These are phyloP conservation scores for Antigone vipio DNA, from an alignment of 2,113 vertebrate species.

Conservation along the genomic window DNA sequence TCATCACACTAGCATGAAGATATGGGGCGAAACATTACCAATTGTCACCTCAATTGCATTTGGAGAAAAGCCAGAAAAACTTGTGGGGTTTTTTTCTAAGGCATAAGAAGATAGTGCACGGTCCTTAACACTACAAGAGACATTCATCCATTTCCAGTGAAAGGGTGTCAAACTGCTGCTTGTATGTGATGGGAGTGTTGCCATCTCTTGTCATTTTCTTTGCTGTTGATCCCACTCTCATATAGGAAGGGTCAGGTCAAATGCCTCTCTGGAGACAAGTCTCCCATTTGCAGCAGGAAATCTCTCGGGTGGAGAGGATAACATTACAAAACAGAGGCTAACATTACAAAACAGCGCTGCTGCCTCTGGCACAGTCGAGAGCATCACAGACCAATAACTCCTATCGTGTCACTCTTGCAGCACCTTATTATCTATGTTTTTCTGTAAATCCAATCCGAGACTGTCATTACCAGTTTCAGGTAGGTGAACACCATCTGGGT, in stretches of 20 bases:
- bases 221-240: not conserved
- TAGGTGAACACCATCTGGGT: slow-evolving; percentile 67
- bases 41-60: not conserved
- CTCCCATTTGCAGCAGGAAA: slow-evolving; percentile 16
- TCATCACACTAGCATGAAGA: not conserved
- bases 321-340: slow-evolving; percentile 55
- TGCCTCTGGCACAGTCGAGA: slow-evolving; percentile 11
- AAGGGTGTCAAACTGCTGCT: slow-evolving; percentile 11
- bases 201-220: not conserved
- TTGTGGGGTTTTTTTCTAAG: not conserved
- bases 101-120: not conserved
- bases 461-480: slow-evolving; percentile 64
- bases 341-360: slow-evolving; percentile 36
- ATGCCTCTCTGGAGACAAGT: not conserved
- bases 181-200: not conserved
- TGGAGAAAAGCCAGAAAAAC: not conserved
- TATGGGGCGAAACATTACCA: not conserved
- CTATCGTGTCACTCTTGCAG: slow-evolving; percentile 18
- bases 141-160: slow-evolving; percentile 42
- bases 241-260: slow-evolving; percentile 10
- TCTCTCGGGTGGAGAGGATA: not conserved
- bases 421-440: slow-evolving; percentile 28
- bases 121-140: slow-evolving; percentile 22
- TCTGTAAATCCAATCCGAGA: slow-evolving; percentile 37
- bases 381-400: not conserved